Evolutionary conservation across 1,140 invertebrate species (phyloP), one percentile per base, ranked within the genome.

Genomic region (Panagrolaimus sp.): DNA sequence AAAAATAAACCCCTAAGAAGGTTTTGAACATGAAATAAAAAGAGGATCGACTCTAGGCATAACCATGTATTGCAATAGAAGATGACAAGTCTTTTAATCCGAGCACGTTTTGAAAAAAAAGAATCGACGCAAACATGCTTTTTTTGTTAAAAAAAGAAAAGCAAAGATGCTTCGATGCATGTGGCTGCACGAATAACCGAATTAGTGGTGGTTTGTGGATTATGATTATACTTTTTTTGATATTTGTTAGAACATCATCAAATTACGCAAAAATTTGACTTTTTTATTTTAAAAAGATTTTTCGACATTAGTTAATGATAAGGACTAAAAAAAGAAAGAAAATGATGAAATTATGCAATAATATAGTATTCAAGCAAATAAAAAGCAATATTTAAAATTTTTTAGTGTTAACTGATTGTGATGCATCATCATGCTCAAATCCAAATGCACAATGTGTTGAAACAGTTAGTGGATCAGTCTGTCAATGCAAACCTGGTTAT

Each of bases 381-480:
- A n/a, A n/a, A n/a, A n/a, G n/a, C n/a, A n/a, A n/a, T n/a, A n/a
- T n/a, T 20, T 9, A 8, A 20, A 27, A n/a, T 11, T 25, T 73
- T 77, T 64, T 53, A 77, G 76, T 77, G 46, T 67, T 62, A 16
- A 57, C 47, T 5, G 76, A 80, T 23, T 78, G 76, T 63, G 71
- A 69, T 71, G 16, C 68, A 13, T 51, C 61, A 69, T 69, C 27
- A 23, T 74, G 73, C 51, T 20, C 47, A 9, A 75, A 72, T 7
- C n/a, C 57, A 16, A 76, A 64, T 48, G 57, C 73, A 5, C 27
- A 74, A 47, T 74, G 73, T 38, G 53, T 73, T 38, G 42, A 47
- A 43, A 76, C 73, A n/a, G 27, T 47, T 53, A 42, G 45, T 51
- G 73, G 74, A 45, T 43, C 53, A 5, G 38, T 78, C n/a, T 78